Evolutionary conservation across 2,888 invertebrate genomes (phyloP).

Genomic region (Nasonia oneida): DNA sequence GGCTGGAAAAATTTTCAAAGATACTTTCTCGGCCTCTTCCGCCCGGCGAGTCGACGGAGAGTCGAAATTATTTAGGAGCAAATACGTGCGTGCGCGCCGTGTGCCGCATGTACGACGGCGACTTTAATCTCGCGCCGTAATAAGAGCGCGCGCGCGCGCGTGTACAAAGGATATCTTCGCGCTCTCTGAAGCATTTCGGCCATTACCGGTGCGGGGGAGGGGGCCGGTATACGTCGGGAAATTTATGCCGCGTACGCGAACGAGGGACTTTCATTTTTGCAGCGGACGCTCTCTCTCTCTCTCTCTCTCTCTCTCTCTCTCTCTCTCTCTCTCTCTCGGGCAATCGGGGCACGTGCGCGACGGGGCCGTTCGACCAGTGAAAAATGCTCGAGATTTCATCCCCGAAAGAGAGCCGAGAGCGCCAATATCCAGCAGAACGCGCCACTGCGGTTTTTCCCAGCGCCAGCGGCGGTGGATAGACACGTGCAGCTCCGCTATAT

Average conservation of each 20-base stretch:
- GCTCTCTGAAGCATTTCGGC: background rate
- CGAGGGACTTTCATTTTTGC: slow-evolving; percentile 44
- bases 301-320: background rate
- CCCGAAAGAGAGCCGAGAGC: background rate
- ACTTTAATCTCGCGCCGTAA: background rate
- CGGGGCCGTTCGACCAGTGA: slow-evolving; percentile 31
- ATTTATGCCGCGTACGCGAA: slow-evolving; percentile 23
- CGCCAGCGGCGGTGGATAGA: background rate
- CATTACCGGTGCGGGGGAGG: background rate
- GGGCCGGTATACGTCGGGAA: background rate
- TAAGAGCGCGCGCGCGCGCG: background rate
- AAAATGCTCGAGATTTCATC: slow-evolving; percentile 50
- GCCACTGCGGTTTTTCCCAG: slow-evolving; percentile 23
- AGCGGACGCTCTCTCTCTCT: slow-evolving; percentile 12
- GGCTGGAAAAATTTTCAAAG: slow-evolving; percentile 33
- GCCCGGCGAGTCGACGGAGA: background rate
- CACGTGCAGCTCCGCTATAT: background rate
- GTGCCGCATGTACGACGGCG: too few relatives aligned
- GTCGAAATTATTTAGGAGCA: background rate
- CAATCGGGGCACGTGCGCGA: slow-evolving; percentile 48
- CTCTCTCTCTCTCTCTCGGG: slow-evolving; percentile 11
- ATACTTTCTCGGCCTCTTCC: background rate
- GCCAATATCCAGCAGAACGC: slow-evolving; percentile 33
- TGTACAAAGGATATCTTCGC: background rate
- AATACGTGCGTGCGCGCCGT: background rate